These are phyloP conservation scores for Dicyrtoma fusca DNA, from an alignment of 2,888 invertebrate genomes.

Conservation along the genomic window DNA sequence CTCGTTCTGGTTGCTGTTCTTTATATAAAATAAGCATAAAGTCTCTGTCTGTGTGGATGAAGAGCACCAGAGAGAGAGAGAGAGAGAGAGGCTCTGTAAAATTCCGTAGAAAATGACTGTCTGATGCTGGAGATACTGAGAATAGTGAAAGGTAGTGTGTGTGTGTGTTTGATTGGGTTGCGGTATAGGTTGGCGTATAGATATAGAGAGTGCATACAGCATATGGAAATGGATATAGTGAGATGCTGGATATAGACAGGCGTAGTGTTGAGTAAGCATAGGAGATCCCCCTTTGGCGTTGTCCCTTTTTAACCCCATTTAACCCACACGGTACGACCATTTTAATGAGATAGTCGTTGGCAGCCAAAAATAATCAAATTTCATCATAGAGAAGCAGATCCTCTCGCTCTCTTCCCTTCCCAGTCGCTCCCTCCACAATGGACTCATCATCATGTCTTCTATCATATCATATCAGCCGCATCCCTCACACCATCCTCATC, in stretches of 20 bases:
- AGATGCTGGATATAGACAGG: too few species aligned
- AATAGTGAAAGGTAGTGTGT: not conserved
- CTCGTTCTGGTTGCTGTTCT: not conserved
- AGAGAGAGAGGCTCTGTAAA: not conserved
- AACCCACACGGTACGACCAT: slow-evolving; percentile 35
- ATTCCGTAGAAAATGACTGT: not conserved
- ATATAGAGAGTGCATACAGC: too few species aligned
- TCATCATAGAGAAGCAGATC: slow-evolving; percentile 36
- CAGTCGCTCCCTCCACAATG: not conserved
- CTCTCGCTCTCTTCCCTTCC: slow-evolving; percentile 7
- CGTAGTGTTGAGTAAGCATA: not conserved
- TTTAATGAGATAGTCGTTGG: slow-evolving; percentile 41
- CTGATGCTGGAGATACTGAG: not conserved
- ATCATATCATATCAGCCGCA: too few species aligned
- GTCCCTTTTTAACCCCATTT: slow-evolving; percentile 41
- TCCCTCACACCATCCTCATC: too few species aligned
- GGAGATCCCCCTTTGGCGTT: slow-evolving; percentile 33
- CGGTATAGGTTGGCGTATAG: not conserved
- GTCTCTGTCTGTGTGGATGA: too few species aligned
- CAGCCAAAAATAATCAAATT: slow-evolving; percentile 42
- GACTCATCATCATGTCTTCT: too few species aligned
- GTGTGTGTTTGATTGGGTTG: not conserved
- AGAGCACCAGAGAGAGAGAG: not conserved
- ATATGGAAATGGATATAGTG: not conserved
- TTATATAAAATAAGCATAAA: too few species aligned